These are phyloP conservation scores for Malurus melanocephalus DNA, from an alignment of 2,113 vertebrate genomes.

Conservation along the genomic window DNA sequence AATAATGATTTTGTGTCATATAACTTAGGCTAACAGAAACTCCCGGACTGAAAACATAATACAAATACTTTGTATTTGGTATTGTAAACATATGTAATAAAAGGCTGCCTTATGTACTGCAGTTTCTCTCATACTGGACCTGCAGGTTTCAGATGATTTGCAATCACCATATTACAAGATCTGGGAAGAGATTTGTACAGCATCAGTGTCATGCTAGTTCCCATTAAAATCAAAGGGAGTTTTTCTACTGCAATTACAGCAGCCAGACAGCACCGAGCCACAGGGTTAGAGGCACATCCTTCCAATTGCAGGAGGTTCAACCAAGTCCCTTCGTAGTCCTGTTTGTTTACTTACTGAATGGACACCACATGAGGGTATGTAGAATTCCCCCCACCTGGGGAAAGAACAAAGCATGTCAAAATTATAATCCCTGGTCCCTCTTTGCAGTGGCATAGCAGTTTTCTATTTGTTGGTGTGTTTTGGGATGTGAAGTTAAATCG, in stretches of 20 bases:
- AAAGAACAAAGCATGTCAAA: neutral
- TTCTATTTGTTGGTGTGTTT: neutral
- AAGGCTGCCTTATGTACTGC: neutral
- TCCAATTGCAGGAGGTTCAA: neutral
- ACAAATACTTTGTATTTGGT: neutral
- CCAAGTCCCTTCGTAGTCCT: neutral
- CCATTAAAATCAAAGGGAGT: constrained; percentile 5
- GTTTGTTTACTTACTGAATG: neutral
- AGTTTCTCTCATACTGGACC: neutral
- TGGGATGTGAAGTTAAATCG: neutral
- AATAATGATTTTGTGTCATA: constrained; percentile 43
- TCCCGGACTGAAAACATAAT: neutral
- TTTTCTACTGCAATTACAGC: constrained; percentile 10
- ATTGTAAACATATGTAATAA: neutral
- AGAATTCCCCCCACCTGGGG: neutral
- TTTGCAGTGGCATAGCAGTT: neutral
- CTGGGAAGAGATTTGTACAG: neutral
- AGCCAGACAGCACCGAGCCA: neutral
- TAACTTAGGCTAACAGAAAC: neutral
- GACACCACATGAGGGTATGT: neutral
- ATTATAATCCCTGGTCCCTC: neutral
- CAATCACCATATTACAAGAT: neutral
- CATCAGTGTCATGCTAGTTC: neutral
- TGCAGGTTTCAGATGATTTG: neutral
- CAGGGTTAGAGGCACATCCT: neutral